A percentile compares a stretch with the other conserved stretches of the same genome.
These are phyloP conservation scores for Mus pahari DNA, from an alignment of 2,113 vertebrate genomes.

Conservation along the genomic window DNA sequence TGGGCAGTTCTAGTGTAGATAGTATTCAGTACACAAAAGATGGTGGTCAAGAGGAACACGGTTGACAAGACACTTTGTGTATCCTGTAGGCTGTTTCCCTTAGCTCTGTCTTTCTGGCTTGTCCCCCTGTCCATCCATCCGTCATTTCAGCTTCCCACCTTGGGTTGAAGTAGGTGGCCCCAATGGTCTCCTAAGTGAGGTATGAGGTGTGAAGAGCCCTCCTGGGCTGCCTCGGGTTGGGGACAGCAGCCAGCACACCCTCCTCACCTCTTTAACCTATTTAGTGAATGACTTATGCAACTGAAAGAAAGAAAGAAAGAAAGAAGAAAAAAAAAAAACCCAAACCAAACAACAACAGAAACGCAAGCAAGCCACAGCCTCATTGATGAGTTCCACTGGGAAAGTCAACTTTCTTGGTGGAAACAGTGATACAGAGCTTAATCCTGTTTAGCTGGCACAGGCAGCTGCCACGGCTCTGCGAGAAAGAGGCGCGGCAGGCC, in stretches of 20 bases:
- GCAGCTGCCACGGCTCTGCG: constrained; percentile 53
- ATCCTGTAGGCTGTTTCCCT: not conserved
- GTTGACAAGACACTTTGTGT: not conserved
- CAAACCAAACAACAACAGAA: constrained; percentile 55
- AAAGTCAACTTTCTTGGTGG: constrained; percentile 74
- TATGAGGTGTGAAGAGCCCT: fast-evolving
- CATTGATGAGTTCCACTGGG: constrained; percentile 67
- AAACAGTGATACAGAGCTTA: constrained; percentile 79
- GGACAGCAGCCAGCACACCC: too few species aligned
- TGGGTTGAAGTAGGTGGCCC: too few species aligned
- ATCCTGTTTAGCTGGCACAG: constrained; percentile 62
- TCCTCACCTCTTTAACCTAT: not conserved
- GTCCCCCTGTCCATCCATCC: not conserved
- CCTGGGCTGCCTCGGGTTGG: too few species aligned
- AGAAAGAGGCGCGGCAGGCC: constrained; percentile 67
- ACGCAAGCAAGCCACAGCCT: not conserved
- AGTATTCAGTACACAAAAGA: not conserved
- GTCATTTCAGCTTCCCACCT: too few species aligned
- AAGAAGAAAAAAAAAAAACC: not conserved
- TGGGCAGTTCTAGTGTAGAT: not conserved
- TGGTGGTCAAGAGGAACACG: too few species aligned
- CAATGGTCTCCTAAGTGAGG: fast-evolving
- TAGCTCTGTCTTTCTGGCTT: not conserved
- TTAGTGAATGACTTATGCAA: constrained; percentile 10
- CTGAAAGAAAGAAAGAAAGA: not conserved